These are phyloP conservation scores for Pangasius sanitwongsei DNA, from an alignment of 2,797 vertebrate genomes.

Conservation along the genomic window DNA sequence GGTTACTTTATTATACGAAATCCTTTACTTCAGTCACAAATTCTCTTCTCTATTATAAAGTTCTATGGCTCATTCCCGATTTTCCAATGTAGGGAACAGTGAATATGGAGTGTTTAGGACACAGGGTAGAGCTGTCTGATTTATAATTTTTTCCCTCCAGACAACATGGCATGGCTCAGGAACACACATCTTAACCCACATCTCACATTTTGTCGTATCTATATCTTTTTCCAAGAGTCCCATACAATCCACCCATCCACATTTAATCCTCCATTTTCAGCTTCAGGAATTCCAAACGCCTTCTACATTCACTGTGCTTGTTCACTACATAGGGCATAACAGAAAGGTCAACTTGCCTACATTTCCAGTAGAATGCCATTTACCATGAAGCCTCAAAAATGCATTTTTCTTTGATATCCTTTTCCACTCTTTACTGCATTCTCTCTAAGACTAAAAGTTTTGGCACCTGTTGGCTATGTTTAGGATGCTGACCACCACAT, in stretches of 20 bases:
- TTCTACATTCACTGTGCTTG: neutral
- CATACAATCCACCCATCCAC: neutral
- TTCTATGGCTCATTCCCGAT: neutral
- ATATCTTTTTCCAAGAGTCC: neutral
- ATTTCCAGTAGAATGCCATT: neutral
- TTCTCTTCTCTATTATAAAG: neutral
- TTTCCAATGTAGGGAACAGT: neutral
- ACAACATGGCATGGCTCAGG: neutral
- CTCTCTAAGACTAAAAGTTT: neutral
- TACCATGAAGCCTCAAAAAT: neutral
- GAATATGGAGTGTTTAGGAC: neutral
- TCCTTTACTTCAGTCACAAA: neutral
- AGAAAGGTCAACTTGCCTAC: too few species aligned
- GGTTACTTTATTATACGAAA: neutral
- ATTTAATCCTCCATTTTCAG: neutral
- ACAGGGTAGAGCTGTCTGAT: neutral
- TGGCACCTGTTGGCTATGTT: neutral
- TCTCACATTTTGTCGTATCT: neutral
- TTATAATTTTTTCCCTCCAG: neutral
- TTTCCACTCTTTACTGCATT: neutral
- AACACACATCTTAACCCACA: neutral
- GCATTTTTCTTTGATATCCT: neutral
- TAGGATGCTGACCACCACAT: too few species aligned
- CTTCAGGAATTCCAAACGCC: neutral
- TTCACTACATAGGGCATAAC: neutral